phyloP scores from a whole-genome alignment of 2,888 invertebrate genomes.

The Mystacides longicornis region DNA sequence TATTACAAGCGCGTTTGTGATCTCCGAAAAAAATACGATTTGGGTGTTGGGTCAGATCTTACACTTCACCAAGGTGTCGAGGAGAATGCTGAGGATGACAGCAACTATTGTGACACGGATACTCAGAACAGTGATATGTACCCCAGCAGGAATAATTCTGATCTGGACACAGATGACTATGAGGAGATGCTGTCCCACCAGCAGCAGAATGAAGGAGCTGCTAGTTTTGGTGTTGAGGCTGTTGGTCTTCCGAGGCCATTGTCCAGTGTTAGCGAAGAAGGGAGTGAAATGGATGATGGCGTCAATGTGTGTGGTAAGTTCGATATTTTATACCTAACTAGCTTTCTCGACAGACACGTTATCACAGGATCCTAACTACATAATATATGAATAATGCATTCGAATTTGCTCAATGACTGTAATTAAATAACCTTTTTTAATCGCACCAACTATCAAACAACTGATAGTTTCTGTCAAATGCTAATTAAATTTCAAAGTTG shows the following conservation, averaged over 20 bases:
- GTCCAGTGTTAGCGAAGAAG: background rate
- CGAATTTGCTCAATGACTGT: too few relatives aligned
- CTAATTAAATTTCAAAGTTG: too few relatives aligned
- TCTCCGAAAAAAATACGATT: background rate
- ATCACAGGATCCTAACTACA: too few relatives aligned
- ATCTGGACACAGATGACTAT: constrained; percentile 22
- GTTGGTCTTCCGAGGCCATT: background rate
- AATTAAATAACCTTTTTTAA: too few relatives aligned
- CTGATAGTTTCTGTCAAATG: too few relatives aligned
- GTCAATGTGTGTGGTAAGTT: background rate
- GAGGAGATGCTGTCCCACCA: constrained; percentile 17
- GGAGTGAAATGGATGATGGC: constrained; percentile 12
- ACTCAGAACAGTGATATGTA: background rate
- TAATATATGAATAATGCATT: too few relatives aligned
- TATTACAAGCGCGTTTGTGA: background rate
- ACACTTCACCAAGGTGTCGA: background rate
- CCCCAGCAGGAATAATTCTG: constrained; percentile 14
- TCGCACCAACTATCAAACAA: too few relatives aligned
- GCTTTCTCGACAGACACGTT: too few relatives aligned
- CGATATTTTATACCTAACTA: too few relatives aligned
- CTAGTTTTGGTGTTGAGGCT: background rate
- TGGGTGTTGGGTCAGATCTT: too few relatives aligned
- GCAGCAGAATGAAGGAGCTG: background rate
- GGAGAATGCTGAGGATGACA: constrained; percentile 4
- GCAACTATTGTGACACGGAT: constrained; percentile 17